Conservation (phyloP, 2,888 invertebrate species). For the Macrosoma leucophasiata region DNA sequence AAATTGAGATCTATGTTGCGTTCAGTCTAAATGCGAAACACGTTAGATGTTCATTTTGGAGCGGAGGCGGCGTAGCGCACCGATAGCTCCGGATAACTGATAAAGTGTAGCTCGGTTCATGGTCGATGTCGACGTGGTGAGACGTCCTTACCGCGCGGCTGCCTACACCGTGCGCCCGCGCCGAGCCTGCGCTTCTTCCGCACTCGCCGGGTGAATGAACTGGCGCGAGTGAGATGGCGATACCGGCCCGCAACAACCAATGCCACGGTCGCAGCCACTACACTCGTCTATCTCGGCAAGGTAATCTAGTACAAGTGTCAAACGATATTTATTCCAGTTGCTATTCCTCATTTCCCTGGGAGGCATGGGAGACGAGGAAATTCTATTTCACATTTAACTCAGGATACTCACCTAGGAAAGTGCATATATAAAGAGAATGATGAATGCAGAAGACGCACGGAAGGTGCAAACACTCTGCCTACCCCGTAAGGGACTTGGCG, state of each 20-base stretch:
- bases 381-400: too few species aligned
- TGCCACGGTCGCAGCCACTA: constrained; percentile 65
- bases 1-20: constrained; percentile 71
- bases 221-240: constrained; percentile 49
- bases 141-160: constrained; percentile 53
- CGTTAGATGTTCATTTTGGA: constrained; percentile 55
- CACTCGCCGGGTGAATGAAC: constrained; percentile 66
- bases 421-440: too few species aligned
- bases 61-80: constrained; percentile 60
- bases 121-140: constrained; percentile 68
- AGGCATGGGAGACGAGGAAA: too few species aligned
- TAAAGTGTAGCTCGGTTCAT: constrained; percentile 68
- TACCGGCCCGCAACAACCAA: constrained; percentile 40
- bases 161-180: too few species aligned
- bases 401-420: too few species aligned
- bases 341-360: constrained; percentile 25
- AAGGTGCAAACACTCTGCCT: too few species aligned
- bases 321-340: constrained; percentile 26
- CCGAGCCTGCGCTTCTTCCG: constrained; percentile 70
- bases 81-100: constrained; percentile 70
- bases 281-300: constrained; percentile 49
- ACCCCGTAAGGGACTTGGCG: too few species aligned
- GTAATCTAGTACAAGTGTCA: constrained; percentile 58
- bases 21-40: constrained; percentile 69
- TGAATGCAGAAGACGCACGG: too few species aligned